These are phyloP conservation scores for Drosophila equinoxialis DNA, from an alignment of 1,140 invertebrate species.

Conservation along the genomic window DNA sequence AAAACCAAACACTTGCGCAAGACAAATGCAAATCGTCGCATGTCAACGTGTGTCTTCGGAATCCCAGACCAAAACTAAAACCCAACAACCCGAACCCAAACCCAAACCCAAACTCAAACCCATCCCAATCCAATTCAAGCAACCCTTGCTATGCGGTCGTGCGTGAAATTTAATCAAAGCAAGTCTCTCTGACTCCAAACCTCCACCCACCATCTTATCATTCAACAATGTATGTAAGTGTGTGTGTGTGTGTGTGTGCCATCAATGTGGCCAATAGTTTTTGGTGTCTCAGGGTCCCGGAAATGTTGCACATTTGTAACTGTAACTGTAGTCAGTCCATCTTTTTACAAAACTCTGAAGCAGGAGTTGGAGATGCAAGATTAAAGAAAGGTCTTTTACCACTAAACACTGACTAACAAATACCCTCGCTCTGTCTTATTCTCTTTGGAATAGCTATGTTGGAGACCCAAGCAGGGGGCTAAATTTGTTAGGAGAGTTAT, in stretches of 20 bases:
- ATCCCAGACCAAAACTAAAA: conserved; percentile 24
- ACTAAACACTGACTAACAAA: background rate
- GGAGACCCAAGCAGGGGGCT: too few species aligned
- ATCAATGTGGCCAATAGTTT: conserved; percentile 74
- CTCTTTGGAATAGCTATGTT: too few species aligned
- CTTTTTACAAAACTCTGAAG: conserved; percentile 19
- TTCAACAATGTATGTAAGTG: background rate
- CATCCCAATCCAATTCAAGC: conserved; percentile 4
- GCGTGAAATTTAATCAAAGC: conserved; percentile 80
- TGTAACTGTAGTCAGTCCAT: conserved; percentile 37
- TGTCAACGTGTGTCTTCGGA: conserved; percentile 23
- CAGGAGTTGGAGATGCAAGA: background rate
- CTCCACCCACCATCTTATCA: conserved; percentile 1
- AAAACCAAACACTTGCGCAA: conserved; percentile 53
- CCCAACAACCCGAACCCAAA: conserved; percentile 24
- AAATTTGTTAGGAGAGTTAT: too few species aligned
- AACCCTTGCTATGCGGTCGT: conserved; percentile 63
- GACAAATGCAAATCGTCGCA: conserved; percentile 49
- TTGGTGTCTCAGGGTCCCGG: conserved; percentile 69
- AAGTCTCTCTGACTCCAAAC: conserved; percentile 32
- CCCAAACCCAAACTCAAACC: background rate
- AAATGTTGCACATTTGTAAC: conserved; percentile 81
- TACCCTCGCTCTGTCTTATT: background rate
- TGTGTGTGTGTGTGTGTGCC: conserved; percentile 37
- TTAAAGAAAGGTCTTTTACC: background rate